Evolutionary conservation across 2,888 invertebrate genomes (phyloP), one percentile per base, ranked within the genome.

Genomic region (Athripsodes cinereus): DNA sequence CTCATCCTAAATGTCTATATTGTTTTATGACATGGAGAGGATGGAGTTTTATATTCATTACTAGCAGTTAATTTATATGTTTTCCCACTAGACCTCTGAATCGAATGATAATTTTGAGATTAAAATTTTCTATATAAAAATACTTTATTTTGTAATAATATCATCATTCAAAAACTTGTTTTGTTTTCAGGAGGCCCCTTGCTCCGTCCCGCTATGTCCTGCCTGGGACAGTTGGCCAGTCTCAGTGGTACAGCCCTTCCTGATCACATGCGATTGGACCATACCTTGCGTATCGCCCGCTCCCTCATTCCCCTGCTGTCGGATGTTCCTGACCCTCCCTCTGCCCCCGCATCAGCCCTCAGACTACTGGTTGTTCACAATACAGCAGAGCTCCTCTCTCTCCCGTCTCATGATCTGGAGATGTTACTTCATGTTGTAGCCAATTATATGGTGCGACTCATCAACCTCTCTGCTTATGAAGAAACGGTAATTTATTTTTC

Each of bases 181-280:
- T 6, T 26, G 26, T 26, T 21, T 21, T 19, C 19, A 75, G 87
- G 61, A 2, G 57, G 59, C 11, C 58, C 59, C 10, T 50, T 61
- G 3, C 51, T 55, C 19, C 87, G 87, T 69, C 88, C 89, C 62
- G 87, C 91, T 1, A 73, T 94, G 58, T 88, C 84, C 54, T 93
- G 94, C 71, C 76, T 96, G 49, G 87, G 59, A 34, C 60, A 61
- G 53, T 52, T 61, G 20, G 57, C 58, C 20, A 61, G 58, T 31
- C 46, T 61, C 18, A 55, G 53, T 21, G 60, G 60, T 13, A 54
- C 58, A 5, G 60, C 60, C 2, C 55, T 61, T 1, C 54, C 58
- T 1, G 55, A 55, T 11, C 54, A 52, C 10, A 52, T 26, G 22
- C 20, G 55, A 1, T 26, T 48, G 1, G 61, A 55, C 20, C 61